Base-by-base conservation (phyloP, 2,113 vertebrate species). In the Carassius carassius region DNA sequence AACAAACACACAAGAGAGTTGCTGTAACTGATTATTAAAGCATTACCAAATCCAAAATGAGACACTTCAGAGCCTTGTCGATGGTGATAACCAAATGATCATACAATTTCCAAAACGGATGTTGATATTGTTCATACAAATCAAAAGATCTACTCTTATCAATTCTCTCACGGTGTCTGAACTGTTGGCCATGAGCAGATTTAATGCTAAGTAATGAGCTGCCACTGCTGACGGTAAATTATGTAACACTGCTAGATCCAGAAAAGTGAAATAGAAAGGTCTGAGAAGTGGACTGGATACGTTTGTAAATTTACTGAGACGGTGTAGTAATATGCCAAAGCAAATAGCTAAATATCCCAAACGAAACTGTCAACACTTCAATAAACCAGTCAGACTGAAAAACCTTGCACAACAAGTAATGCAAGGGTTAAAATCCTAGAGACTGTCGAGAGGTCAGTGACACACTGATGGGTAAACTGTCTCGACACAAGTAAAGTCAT, bases 181-280 rank as follows among this genome's bases (percentile, higher is more conserved):
- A 14, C 13, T 49, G 41, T 41, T 72, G 35, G 56, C 56, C 2
- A 12, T 3, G 16, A 72, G 16, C 16, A 29, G 23, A 23, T 51
- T 75, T 49, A 73, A 23, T 5, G 17, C 72, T 7, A 7, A 5
- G 44, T 75, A 8, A 76, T 51, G 17, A 54, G 74, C 47, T 51
- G 73, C 5, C 23, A 49, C 3, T 75, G 47, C 72, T 29, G n/a
- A 76, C 74, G 32, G 47, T 54, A 76, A 54, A 76, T 76, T 29
- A 19, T 56, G 49, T 77, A 77, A 76, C 25, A 2, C 25, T 32
- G 23, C 29, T 78, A 32, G 69, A 72, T 44, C 37, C 74, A 76
- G 23, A 78, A 13, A 60, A 12, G 54, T 35, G 29, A 29, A 32
- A 56, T 21, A 21, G 17, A 77, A 37, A 58, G 51, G 25, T 37